These are phyloP conservation scores for Carlito syrichta DNA, from an alignment of 2,113 vertebrate genomes.

Conservation along the genomic window DNA sequence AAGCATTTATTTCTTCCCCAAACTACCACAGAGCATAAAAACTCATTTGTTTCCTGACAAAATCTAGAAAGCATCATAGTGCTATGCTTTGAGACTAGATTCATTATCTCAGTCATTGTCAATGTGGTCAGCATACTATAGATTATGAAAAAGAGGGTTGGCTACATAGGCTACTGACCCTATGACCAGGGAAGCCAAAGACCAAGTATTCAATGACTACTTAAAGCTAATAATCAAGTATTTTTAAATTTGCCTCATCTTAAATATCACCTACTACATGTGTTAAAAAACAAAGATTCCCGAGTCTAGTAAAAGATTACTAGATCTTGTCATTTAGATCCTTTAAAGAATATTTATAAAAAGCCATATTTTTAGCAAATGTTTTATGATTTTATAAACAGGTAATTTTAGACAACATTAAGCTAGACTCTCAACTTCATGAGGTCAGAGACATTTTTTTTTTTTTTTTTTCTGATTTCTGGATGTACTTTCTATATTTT, in stretches of 20 bases:
- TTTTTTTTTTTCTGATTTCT: not conserved
- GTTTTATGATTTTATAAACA: not conserved
- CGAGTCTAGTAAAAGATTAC: not conserved
- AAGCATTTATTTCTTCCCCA: not conserved
- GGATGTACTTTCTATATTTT: not conserved
- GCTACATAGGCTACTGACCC: not conserved
- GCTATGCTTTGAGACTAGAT: not conserved
- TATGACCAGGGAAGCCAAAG: not conserved
- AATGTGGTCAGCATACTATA: not conserved
- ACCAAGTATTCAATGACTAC: not conserved
- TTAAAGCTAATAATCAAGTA: not conserved
- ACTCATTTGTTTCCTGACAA: not conserved
- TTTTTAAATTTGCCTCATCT: not conserved
- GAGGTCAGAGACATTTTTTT: rapidly evolving
- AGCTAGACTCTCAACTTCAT: not conserved
- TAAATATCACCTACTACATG: not conserved
- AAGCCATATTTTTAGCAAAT: not conserved
- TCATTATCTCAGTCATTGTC: not conserved
- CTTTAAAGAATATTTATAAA: not conserved
- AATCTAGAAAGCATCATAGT: not conserved
- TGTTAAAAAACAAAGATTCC: not conserved
- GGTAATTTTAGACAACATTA: not conserved
- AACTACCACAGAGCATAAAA: not conserved
- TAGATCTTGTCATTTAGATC: not conserved
- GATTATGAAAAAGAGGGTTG: not conserved